A percentile compares a stretch with the other conserved stretches of the same genome.
Evolutionary conservation across 2,797 vertebrate genomes (phyloP).

Genomic region (Pseudomugil tenellus): DNA sequence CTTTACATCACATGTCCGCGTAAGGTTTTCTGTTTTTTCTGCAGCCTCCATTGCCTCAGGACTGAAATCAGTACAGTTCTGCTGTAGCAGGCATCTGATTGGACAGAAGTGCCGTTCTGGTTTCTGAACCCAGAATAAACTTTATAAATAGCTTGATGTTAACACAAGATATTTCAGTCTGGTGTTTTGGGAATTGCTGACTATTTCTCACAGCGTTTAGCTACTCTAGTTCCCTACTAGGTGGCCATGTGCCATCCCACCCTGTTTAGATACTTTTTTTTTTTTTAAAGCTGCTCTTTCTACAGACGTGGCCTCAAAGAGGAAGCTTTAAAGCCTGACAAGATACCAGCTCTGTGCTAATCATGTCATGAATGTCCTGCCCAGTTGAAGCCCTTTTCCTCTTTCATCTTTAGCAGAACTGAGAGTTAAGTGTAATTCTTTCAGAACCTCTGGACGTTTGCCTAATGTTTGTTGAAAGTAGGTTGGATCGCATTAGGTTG

Average conservation of each 20-base stretch:
- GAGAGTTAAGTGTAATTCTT: background rate
- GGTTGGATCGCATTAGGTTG: background rate
- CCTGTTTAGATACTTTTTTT: constrained; percentile 34
- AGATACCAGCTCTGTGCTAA: constrained; percentile 56
- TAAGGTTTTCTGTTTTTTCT: background rate
- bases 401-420: constrained; percentile 32
- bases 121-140: constrained; percentile 68
- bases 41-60: constrained; percentile 7
- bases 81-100: constrained; percentile 42
- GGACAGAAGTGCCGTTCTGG: constrained; percentile 57
- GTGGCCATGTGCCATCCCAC: constrained; percentile 13
- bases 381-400: constrained; percentile 39
- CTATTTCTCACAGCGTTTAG: constrained; percentile 43
- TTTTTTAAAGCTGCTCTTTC: constrained; percentile 40
- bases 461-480: background rate
- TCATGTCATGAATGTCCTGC: constrained; percentile 64
- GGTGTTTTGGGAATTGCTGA: constrained; percentile 48
- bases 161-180: constrained; percentile 60
- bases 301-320: constrained; percentile 60
- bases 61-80: constrained; percentile 31
- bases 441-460: background rate
- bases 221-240: constrained; percentile 33
- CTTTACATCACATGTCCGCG: background rate
- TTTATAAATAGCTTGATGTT: constrained; percentile 62
- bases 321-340: constrained; percentile 51